These are phyloP conservation scores for Merluccius polli DNA, from an alignment of 2,797 vertebrate genomes.

Conservation along the genomic window DNA sequence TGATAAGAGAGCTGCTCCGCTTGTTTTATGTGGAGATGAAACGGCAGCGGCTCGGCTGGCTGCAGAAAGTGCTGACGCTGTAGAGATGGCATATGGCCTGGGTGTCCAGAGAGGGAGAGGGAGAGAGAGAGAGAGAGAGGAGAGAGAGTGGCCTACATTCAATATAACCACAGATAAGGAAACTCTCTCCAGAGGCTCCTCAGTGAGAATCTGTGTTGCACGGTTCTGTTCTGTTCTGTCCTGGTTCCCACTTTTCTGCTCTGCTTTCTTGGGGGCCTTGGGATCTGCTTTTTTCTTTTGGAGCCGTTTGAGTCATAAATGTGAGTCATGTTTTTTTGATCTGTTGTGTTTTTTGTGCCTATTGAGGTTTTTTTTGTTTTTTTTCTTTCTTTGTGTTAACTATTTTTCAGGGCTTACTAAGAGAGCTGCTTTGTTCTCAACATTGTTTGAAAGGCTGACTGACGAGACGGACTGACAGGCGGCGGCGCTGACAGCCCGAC, in stretches of 20 bases:
- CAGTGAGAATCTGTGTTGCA: not conserved
- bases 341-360: not conserved
- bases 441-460: no score
- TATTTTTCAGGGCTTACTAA: no score
- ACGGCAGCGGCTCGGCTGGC: not conserved
- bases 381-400: no score
- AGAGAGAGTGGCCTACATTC: not conserved
- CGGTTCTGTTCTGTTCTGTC: not conserved
- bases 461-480: not conserved
- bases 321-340: not conserved
- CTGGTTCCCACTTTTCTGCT: not conserved
- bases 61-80: slow-evolving; percentile 2
- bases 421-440: no score
- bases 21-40: not conserved
- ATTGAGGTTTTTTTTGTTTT: no score
- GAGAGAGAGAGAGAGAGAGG: not conserved
- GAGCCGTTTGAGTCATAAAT: not conserved
- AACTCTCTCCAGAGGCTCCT: not conserved
- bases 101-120: not conserved
- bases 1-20: not conserved
- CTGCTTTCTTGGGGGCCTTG: not conserved
- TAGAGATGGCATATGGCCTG: not conserved
- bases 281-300: not conserved
- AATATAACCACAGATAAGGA: not conserved
- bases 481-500: not conserved